Conservation (phyloP, 2,113 vertebrate species). For the Odocoileus hemionus region DNA sequence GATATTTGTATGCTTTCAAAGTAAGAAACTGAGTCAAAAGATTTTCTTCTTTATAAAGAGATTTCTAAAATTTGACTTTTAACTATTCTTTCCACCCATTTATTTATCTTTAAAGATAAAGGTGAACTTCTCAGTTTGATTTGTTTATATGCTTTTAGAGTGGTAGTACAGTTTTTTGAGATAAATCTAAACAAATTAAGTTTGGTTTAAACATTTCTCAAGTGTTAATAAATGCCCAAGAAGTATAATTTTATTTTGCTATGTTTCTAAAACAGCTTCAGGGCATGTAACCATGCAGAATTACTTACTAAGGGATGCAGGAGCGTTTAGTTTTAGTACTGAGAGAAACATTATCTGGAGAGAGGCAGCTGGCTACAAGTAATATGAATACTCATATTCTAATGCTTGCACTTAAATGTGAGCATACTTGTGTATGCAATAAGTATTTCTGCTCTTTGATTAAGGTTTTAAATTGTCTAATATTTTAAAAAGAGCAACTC, state of each 20-base stretch:
- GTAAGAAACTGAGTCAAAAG: background rate
- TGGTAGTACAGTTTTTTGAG: background rate
- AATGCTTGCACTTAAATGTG: background rate
- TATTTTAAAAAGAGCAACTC: background rate
- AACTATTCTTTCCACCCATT: background rate
- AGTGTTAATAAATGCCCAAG: background rate
- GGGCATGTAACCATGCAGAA: background rate
- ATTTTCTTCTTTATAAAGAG: slow-evolving; percentile 1
- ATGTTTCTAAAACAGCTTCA: background rate
- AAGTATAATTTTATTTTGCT: background rate
- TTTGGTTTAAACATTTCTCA: background rate
- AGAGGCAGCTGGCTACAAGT: background rate
- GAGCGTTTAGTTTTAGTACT: background rate
- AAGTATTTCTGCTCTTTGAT: background rate
- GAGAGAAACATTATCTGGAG: background rate
- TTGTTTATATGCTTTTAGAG: background rate
- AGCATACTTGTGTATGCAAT: background rate
- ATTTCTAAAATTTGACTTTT: background rate
- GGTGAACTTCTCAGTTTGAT: background rate
- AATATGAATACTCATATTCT: background rate
- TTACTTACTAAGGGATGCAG: background rate
- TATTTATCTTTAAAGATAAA: background rate
- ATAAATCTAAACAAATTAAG: background rate
- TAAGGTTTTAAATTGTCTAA: background rate
- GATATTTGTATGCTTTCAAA: background rate